Evolutionary conservation across 2,797 vertebrate species (phyloP).

Genomic region (Arctocebus calabarensis): DNA sequence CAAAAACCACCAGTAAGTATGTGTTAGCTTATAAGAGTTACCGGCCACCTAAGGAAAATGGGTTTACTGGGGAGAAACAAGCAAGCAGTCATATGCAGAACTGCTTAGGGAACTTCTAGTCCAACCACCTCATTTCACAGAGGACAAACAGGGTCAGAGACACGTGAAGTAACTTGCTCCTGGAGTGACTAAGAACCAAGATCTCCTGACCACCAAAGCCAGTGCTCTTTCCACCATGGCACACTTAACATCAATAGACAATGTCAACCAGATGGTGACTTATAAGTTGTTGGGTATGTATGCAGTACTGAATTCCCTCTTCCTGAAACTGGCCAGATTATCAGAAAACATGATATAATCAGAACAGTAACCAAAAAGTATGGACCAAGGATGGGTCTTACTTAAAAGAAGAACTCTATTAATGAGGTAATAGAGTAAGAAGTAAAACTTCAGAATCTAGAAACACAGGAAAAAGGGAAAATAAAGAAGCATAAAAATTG

Average conservation of each 20-base stretch:
- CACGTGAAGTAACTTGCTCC: not conserved
- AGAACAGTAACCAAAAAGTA: conserved; percentile 47
- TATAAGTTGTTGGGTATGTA: not conserved
- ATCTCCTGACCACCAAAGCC: not conserved
- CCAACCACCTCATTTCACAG: not conserved
- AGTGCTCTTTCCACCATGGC: not conserved
- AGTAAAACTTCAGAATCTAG: conserved; percentile 43
- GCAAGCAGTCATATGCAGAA: not conserved
- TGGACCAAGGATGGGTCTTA: not conserved
- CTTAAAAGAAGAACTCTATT: conserved; percentile 59
- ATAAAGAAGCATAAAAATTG: not conserved
- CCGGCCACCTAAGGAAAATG: not conserved
- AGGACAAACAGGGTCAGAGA: not conserved
- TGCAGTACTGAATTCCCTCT: not conserved
- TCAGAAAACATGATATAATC: conserved; percentile 44
- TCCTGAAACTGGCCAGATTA: conserved; percentile 47
- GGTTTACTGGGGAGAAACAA: not conserved
- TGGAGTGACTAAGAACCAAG: not conserved
- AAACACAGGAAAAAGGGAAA: conserved; percentile 58
- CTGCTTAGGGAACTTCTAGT: not conserved
- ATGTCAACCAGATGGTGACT: not conserved
- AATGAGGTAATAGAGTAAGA: conserved; percentile 4
- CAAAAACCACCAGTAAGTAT: not conserved
- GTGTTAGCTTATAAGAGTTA: not conserved
- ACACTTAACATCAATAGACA: conserved; percentile 5